Evolutionary conservation across 2,797 vertebrate genomes (phyloP).

Genomic region (Phoxinus dragarum): DNA sequence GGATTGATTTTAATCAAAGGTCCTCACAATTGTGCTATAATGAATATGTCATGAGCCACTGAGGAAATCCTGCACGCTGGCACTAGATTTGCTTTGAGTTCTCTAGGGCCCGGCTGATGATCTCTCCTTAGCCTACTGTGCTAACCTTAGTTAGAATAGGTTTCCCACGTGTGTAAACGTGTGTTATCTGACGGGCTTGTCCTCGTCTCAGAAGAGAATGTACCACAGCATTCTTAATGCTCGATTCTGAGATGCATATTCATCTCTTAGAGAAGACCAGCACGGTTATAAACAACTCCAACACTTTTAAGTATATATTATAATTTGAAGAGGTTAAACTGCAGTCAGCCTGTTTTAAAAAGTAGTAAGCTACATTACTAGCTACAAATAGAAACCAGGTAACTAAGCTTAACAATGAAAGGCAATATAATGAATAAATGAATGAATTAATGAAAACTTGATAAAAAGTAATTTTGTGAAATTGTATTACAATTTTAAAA

Average conservation of each 20-base stretch:
- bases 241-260: background rate
- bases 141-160: constrained; percentile 32
- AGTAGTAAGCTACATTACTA: background rate
- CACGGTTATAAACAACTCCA: background rate
- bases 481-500: background rate
- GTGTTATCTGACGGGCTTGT: background rate
- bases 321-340: background rate
- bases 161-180: background rate
- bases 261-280: background rate
- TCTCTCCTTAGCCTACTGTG: constrained; percentile 26
- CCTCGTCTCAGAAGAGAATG: background rate
- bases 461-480: background rate
- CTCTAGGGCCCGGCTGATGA: background rate
- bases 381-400: background rate
- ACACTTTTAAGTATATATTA: background rate
- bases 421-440: background rate
- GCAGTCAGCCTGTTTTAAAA: background rate
- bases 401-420: background rate
- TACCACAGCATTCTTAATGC: background rate
- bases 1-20: constrained; percentile 71
- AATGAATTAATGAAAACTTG: background rate
- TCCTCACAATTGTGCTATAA: constrained; percentile 59
- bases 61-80: constrained; percentile 17
- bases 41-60: constrained; percentile 54
- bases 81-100: constrained; percentile 16